Evolutionary conservation across 2,888 invertebrate species (phyloP).

Genomic region (Chloroclysta siterata): DNA sequence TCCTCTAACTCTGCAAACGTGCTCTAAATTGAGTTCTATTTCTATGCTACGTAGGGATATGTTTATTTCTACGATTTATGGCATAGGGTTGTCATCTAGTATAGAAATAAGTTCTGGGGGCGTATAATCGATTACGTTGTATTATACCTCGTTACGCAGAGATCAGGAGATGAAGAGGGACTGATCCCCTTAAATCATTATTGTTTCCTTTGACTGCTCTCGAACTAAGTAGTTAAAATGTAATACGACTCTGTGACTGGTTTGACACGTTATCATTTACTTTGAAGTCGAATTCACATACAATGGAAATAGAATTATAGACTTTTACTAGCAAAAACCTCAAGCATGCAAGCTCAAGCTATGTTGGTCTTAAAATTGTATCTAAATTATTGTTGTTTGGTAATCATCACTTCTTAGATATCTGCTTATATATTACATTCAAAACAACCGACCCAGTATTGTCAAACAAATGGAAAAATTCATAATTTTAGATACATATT

Average conservation of each 20-base stretch:
- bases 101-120: conserved; percentile 66
- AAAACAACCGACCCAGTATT: too few relatives aligned
- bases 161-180: conserved; percentile 50
- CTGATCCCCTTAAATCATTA: conserved; percentile 53
- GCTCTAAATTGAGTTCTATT: conserved; percentile 41
- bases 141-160: conserved; percentile 66
- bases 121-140: conserved; percentile 75
- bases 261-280: neutral
- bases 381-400: too few relatives aligned
- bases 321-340: too few relatives aligned
- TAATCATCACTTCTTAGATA: too few relatives aligned
- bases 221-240: conserved; percentile 14
- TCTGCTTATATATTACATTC: too few relatives aligned
- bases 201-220: conserved; percentile 42
- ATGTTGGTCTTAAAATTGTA: too few relatives aligned
- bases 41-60: conserved; percentile 10
- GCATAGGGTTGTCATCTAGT: conserved; percentile 38
- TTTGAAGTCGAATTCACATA: neutral
- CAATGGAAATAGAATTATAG: too few relatives aligned
- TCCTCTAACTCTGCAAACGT: conserved; percentile 20
- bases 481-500: too few relatives aligned
- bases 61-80: conserved; percentile 5
- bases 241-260: conserved; percentile 14
- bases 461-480: too few relatives aligned
- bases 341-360: too few relatives aligned